phyloP scores from a whole-genome alignment of 1,140 invertebrate species.

The Plectrocnemia conspersa region DNA sequence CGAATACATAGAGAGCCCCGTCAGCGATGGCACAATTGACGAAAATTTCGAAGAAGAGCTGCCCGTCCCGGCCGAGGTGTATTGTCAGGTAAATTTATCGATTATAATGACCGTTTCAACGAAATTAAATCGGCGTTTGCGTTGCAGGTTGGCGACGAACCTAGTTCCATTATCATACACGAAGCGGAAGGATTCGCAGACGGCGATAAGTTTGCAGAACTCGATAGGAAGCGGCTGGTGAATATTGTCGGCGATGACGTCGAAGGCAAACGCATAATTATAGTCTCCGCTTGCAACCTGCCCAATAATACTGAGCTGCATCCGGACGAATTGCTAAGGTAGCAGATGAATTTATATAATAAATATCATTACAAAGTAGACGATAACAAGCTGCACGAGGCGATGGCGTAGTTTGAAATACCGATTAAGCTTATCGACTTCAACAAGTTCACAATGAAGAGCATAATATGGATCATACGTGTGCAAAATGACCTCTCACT shows the following conservation, averaged over 20 bases:
- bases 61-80: constrained; percentile 46
- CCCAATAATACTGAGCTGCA: constrained; percentile 82
- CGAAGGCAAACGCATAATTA: constrained; percentile 87
- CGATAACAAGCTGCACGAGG: no score
- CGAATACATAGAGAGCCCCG: constrained; percentile 74
- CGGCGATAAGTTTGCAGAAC: constrained; percentile 68
- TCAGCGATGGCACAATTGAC: constrained; percentile 83
- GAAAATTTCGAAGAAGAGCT: constrained; percentile 91
- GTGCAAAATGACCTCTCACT: no score
- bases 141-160: constrained; percentile 27
- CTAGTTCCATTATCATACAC: constrained; percentile 37
- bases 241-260: constrained; percentile 90
- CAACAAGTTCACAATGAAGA: no score
- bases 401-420: no score
- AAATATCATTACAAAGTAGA: background rate
- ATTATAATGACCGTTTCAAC: background rate
- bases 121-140: background rate
- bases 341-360: constrained; percentile 33
- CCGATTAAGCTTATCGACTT: no score
- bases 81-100: constrained; percentile 40
- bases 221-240: constrained; percentile 77
- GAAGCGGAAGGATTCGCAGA: constrained; percentile 52
- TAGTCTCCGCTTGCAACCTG: constrained; percentile 89
- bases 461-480: no score
- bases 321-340: constrained; percentile 80